Base-by-base conservation (phyloP, 2,113 vertebrate species). In the Abramis brama region DNA sequence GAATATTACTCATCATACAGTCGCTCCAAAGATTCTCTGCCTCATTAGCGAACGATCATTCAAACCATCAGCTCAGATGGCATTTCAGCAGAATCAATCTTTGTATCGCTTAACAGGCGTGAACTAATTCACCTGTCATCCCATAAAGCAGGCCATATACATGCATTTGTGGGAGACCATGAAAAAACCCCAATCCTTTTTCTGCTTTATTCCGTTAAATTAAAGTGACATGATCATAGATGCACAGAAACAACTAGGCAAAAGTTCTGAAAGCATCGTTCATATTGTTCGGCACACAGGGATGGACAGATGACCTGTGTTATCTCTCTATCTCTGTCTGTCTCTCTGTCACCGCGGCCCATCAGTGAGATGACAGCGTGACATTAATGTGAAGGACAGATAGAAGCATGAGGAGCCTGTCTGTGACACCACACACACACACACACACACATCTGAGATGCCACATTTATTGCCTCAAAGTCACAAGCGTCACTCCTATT, bases 361-460 rank as follows among this genome's bases (percentile, higher is more conserved):
- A 23, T 85, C 64, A 83, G 19, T 23, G 55, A 79, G 79, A 83
- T 79, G 83, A 74, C 83, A 79, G 78, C 19, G 60, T 80, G 87
- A 88, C 80, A 83, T 78, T 66, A 71, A 85, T 75, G 71, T 79
- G 79, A 89, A 82, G 83, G 83, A 86, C 88, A 87, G 88, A 86
- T 75, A 73, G 50, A 83, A 52, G 79, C 79, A 64, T 50, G 52
- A 85, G 79, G 82, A 85, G 57, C n/a, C 45, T 3, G 66, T 60
- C 82, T 86, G 66, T 82, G 74, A 86, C 75, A 73, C 79, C 60
- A 79, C 75, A 43, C 39, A 43, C 39, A 43, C 39, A 43, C 45
- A 45, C 43, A 17, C 76, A 81, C 70, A 88, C 85, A 82, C 25
- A 13, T 5, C 43, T 50, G 66, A 77, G 7, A 8, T 45, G 60